Evolutionary conservation across 37 sponge, comb jelly and placozoan species (phyloP).

Genomic region (Geodia barretti): DNA sequence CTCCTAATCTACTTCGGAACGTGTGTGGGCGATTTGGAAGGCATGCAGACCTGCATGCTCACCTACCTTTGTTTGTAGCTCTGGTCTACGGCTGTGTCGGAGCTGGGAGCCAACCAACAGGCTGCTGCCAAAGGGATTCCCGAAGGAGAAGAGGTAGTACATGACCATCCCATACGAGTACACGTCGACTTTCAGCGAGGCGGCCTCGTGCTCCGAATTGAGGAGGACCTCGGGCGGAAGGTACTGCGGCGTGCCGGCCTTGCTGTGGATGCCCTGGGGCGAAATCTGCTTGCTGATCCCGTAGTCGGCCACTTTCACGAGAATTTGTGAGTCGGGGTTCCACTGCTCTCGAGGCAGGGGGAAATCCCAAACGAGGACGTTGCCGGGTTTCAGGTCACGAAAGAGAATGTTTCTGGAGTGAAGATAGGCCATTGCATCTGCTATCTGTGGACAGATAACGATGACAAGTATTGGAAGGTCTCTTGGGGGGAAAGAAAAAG

Average conservation of each 20-base stretch:
- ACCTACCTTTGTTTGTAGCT: slow-evolving; percentile 47
- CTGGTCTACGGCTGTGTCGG: slow-evolving; percentile 60
- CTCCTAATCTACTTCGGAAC: no score
- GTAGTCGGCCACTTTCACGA: slow-evolving; percentile 85
- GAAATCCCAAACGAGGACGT: slow-evolving; percentile 81
- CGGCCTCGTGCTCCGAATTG: slow-evolving; percentile 54
- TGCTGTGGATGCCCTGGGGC: slow-evolving; percentile 72
- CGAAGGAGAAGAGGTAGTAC: slow-evolving; percentile 61
- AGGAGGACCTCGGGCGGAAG: slow-evolving; percentile 80
- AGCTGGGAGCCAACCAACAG: slow-evolving; percentile 22
- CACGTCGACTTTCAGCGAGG: slow-evolving; percentile 72
- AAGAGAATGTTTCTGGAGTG: slow-evolving; percentile 79
- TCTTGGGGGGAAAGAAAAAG: background rate
- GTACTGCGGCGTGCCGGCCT: slow-evolving; percentile 71
- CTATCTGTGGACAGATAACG: slow-evolving; percentile 60
- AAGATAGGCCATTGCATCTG: slow-evolving; percentile 74
- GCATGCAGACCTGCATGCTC: background rate
- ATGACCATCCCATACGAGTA: slow-evolving; percentile 83
- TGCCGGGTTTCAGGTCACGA: slow-evolving; percentile 82
- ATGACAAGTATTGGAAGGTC: background rate
- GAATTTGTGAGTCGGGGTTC: slow-evolving; percentile 15
- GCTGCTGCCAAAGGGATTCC: slow-evolving; percentile 59
- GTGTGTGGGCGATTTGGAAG: background rate
- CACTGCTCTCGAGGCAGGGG: slow-evolving; percentile 64
- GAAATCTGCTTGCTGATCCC: slow-evolving; percentile 72